Evolutionary conservation across 37 sponge, comb jelly and placozoan species (phyloP).

Genomic region (Halisarca cf. caerulea): DNA sequence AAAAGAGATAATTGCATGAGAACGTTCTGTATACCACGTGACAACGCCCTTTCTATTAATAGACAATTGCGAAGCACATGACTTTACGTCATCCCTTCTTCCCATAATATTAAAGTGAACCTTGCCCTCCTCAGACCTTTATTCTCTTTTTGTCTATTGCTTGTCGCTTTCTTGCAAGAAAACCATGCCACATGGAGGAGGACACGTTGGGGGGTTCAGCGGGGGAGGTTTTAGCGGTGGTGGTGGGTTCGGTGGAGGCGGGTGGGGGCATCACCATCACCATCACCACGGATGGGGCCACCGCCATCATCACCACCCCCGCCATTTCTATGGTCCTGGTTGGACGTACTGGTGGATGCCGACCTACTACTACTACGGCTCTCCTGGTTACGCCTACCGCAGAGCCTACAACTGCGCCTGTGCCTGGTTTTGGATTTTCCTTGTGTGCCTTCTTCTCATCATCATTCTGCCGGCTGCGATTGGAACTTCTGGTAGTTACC

Average conservation of each 20-base stretch:
- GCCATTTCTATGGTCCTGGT: neutral
- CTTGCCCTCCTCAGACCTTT: too few relatives aligned
- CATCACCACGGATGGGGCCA: neutral
- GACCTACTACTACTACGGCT: neutral
- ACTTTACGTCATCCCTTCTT: too few relatives aligned
- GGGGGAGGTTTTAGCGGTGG: neutral
- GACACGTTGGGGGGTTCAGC: conserved; percentile 30
- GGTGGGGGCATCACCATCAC: neutral
- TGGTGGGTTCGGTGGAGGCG: neutral
- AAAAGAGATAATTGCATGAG: too few relatives aligned
- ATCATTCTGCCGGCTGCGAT: neutral
- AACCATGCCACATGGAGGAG: conserved; percentile 24
- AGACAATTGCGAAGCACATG: too few relatives aligned
- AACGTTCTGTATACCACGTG: too few relatives aligned
- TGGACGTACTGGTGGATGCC: conserved; percentile 2
- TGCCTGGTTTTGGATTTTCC: neutral
- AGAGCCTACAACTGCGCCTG: neutral
- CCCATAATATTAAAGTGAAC: too few relatives aligned
- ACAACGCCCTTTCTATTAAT: too few relatives aligned
- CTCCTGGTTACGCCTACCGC: conserved; percentile 1
- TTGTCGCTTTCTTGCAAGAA: too few relatives aligned
- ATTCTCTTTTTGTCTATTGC: too few relatives aligned
- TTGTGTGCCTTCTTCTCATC: neutral
- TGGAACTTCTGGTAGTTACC: neutral
- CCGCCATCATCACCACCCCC: conserved; percentile 8